These are phyloP conservation scores for Muscicapa adusta DNA, from an alignment of 2,113 vertebrate genomes.

Conservation along the genomic window DNA sequence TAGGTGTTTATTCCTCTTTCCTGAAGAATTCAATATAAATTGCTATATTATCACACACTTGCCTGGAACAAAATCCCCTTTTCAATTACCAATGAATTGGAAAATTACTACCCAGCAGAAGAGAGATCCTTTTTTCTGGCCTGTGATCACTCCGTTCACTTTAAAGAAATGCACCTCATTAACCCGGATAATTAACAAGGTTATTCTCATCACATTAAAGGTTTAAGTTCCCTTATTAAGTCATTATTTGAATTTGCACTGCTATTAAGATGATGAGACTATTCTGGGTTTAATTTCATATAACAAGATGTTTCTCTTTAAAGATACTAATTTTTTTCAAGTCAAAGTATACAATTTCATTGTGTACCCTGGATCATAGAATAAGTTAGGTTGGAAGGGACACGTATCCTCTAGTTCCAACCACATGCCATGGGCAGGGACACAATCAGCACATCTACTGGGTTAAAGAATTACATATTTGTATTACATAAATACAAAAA, in stretches of 20 bases:
- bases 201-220: constrained; percentile 49
- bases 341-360: neutral
- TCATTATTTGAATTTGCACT: constrained; percentile 29
- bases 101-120: neutral
- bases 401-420: neutral
- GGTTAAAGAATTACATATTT: neutral
- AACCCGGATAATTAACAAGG: constrained; percentile 46
- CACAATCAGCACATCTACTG: neutral
- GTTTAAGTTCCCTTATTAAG: constrained; percentile 37
- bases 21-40: neutral
- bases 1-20: neutral
- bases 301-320: neutral
- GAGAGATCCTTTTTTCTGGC: neutral
- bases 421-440: neutral
- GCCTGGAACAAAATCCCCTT: neutral
- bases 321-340: neutral
- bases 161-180: constrained; percentile 28
- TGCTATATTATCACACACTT: neutral
- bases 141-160: neutral
- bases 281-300: neutral
- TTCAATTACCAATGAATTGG: neutral
- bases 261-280: neutral
- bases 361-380: neutral
- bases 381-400: neutral
- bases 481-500: neutral